Base-by-base conservation (phyloP, 2,113 vertebrate genomes). In the Alectura lathami region DNA sequence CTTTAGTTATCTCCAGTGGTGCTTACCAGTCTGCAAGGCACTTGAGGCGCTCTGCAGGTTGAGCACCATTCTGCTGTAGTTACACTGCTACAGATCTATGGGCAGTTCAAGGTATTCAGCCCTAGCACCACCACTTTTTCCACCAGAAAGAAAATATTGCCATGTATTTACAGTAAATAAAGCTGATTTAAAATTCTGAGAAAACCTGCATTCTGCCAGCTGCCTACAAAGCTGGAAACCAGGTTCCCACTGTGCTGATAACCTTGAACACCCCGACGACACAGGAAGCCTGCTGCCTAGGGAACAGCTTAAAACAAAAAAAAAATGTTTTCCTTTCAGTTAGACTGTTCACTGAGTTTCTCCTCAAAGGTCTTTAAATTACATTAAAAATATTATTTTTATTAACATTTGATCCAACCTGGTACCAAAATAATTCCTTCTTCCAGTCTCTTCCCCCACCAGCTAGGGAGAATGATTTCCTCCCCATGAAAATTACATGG, bases 141-240 rank as follows among this genome's bases (percentile, higher is more conserved):
- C 60, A 73, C 48, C 3, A 48, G 13, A 8, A 2, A 73, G 16
- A 22, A 81, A 74, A 21, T 0, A 0, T 78, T 69, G n/a, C 3
- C 59, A 26, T 34, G 5, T 5, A 34, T 50, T 86, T 83, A 47
- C 23, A 67, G 13, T 56, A 80, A 88, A 83, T 63, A 86, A 77
- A 92, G 11, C 13, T 36, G 48, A 78, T 17, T 62, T 83, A 21
- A 86, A 40, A 22, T 67, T 67, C 62, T 11, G 9, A 10, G 22
- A 23, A 59, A 89, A 45, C 10, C 11, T 40, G n/a, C 9, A 38
- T 85, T 80, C 22, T 78, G 26, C 11, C 81, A 86, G 56, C 22
- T 77, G 42, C 36, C 24, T 66, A 30, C 22, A 43, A 76, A 42
- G 74, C 24, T 76, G 40, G 59, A 85, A 87, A 73, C 3, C 38